Evolutionary conservation across 2,113 vertebrate species (phyloP).

Genomic region (Phylloscopus trochiloides): DNA sequence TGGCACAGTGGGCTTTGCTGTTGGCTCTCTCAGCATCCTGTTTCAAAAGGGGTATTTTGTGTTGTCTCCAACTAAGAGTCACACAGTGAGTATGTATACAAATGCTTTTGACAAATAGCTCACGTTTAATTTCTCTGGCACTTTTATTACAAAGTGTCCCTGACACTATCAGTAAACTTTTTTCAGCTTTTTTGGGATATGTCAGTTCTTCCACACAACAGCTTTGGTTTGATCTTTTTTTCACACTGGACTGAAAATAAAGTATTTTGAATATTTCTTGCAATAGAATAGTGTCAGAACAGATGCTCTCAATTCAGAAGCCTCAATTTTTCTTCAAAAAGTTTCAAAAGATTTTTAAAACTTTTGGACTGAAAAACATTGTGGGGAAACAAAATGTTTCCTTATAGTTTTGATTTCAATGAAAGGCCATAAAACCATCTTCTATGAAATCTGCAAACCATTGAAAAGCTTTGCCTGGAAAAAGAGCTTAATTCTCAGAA

Average conservation of each 20-base stretch:
- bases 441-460: not conserved
- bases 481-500: not conserved
- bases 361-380: not conserved
- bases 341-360: not conserved
- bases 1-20: not conserved
- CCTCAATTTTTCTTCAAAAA: not conserved
- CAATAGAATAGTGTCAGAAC: not conserved
- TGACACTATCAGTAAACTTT: not conserved
- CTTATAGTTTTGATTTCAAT: not conserved
- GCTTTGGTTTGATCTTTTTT: not conserved
- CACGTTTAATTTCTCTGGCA: not conserved
- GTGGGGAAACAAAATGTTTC: not conserved
- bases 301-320: not conserved
- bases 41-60: not conserved
- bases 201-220: not conserved
- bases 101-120: not conserved
- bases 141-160: not conserved
- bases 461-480: not conserved
- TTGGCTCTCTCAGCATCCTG: not conserved
- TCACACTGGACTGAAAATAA: constrained; percentile 16
- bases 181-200: not conserved
- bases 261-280: not conserved
- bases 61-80: not conserved
- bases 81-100: not conserved
- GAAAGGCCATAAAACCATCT: not conserved